Conservation (phyloP, 2,797 vertebrate genomes). For the Rhabdomys pumilio region DNA sequence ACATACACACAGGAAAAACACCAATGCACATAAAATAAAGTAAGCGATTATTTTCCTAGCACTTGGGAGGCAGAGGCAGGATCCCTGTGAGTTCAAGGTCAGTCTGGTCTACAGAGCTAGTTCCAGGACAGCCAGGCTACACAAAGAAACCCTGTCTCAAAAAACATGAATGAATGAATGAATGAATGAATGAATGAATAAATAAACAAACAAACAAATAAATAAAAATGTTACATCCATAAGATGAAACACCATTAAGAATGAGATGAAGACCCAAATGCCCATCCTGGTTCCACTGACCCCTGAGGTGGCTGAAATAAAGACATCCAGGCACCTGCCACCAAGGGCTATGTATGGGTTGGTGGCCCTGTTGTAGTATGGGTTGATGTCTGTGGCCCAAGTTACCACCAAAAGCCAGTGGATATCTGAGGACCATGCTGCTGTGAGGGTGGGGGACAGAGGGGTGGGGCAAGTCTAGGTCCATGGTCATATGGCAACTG, state of each 20-base stretch:
- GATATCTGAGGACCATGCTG: neutral
- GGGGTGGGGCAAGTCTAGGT: neutral
- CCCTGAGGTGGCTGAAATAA: neutral
- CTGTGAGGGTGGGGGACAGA: neutral
- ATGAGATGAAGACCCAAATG: neutral
- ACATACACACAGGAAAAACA: neutral
- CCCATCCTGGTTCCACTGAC: neutral
- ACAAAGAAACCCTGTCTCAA: neutral
- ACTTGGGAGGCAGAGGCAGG: neutral
- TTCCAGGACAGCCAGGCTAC: neutral
- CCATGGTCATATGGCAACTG: neutral
- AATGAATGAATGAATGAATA: neutral
- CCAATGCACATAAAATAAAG: neutral
- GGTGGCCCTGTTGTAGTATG: neutral
- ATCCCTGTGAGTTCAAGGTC: neutral
- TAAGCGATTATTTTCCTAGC: neutral
- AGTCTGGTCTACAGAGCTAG: neutral
- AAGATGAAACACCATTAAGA: neutral
- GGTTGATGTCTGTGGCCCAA: neutral
- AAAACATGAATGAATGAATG: neutral
- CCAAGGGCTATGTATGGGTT: neutral
- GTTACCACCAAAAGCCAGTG: neutral
- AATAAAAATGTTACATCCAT: neutral
- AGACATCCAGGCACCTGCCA: neutral
- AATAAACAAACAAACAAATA: neutral